Conservation (phyloP, 2,888 invertebrate genomes). For the Philereme transversata region DNA sequence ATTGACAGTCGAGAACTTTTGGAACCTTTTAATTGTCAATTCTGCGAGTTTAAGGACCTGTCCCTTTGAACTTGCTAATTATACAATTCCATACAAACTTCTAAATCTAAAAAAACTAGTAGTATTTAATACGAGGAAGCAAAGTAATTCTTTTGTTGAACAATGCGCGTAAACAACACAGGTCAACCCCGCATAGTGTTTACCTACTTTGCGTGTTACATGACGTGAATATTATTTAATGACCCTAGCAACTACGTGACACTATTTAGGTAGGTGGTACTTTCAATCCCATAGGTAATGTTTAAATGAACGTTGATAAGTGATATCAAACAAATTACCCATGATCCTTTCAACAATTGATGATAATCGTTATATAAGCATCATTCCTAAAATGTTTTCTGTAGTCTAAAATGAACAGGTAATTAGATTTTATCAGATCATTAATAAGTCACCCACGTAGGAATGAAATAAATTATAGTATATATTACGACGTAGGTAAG, state of each 20-base stretch:
- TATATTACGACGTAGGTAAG: background rate
- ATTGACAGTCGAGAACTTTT: no score
- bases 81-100: no score
- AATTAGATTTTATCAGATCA: slow-evolving; percentile 1
- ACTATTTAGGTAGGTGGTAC: no score
- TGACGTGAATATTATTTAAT: background rate
- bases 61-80: no score
- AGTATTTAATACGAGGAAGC: no score
- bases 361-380: slow-evolving; percentile 13
- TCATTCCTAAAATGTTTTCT: slow-evolving; percentile 4
- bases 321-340: background rate
- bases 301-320: no score
- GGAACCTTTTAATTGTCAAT: no score
- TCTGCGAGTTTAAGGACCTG: no score
- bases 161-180: background rate
- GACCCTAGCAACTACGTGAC: background rate
- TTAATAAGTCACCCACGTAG: background rate
- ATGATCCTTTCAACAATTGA: background rate
- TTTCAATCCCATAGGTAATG: no score
- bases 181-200: background rate
- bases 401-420: slow-evolving; percentile 1
- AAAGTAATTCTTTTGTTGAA: background rate
- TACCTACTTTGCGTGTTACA: background rate
- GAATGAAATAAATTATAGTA: slow-evolving; percentile 1
- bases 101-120: no score